A percentile compares a stretch with the other conserved stretches of the same genome.
phyloP scores from a whole-genome alignment of 2,888 invertebrate species.

The Glaucopsyche alexis region DNA sequence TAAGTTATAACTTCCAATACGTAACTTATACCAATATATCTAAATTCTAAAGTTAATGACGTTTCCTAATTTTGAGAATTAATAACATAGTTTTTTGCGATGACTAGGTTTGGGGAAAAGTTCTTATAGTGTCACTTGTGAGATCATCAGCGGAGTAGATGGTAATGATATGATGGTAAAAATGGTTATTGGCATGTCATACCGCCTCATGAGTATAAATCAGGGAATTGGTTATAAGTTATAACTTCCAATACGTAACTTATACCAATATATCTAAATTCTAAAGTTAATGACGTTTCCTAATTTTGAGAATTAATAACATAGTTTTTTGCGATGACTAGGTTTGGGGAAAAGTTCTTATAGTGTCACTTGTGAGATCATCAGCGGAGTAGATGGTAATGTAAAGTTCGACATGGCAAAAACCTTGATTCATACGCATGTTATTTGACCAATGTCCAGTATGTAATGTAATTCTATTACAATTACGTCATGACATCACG shows the following conservation, averaged over 20 bases:
- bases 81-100: neutral
- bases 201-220: neutral
- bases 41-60: neutral
- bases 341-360: neutral
- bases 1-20: too few relatives aligned
- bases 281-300: neutral
- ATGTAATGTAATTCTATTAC: constrained; percentile 8
- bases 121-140: neutral
- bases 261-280: neutral
- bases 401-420: neutral
- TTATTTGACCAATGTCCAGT: neutral
- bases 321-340: neutral
- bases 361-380: neutral
- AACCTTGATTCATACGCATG: neutral
- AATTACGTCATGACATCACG: constrained; percentile 11
- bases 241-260: too few relatives aligned
- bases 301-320: too few relatives aligned
- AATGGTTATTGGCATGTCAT: neutral
- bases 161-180: neutral
- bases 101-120: neutral
- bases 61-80: neutral
- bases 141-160: neutral
- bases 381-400: neutral
- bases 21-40: too few relatives aligned
- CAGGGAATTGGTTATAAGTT: neutral